Percentiles rank a stretch among this genome's conserved stretches.
Evolutionary conservation across 2,888 invertebrate genomes (phyloP).

Genomic region (Pteria penguin): DNA sequence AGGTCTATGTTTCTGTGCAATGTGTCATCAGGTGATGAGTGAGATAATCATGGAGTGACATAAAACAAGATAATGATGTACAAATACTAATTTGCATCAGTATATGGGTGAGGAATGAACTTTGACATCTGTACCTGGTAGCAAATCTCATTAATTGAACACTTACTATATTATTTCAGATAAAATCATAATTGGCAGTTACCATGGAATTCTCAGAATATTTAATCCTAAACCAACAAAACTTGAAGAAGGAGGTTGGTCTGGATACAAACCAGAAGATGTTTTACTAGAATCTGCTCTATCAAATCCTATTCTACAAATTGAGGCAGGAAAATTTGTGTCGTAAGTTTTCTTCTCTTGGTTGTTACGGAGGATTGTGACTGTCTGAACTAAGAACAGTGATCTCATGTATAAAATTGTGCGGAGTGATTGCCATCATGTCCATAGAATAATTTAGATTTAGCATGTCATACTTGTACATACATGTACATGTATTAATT

Average conservation of each 20-base stretch:
- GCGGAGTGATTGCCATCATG: background rate
- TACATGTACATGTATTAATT: background rate
- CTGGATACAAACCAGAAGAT: constrained; percentile 78
- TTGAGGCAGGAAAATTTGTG: constrained; percentile 90
- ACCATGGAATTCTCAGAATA: constrained; percentile 89
- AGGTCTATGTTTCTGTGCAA: no score
- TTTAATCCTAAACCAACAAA: constrained; percentile 84
- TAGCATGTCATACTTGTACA: background rate
- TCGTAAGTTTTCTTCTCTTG: constrained; percentile 84
- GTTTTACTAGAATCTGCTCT: constrained; percentile 89
- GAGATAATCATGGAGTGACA: no score
- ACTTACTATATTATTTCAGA: constrained; percentile 76
- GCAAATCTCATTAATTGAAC: no score
- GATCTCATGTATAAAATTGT: background rate
- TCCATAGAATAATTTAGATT: background rate
- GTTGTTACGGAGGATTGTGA: no score
- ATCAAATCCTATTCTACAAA: constrained; percentile 87
- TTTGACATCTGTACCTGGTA: no score
- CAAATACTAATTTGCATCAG: no score
- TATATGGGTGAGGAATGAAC: no score
- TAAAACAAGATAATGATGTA: no score
- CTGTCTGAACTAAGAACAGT: background rate
- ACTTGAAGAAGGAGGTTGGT: constrained; percentile 73
- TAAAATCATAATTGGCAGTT: constrained; percentile 89
- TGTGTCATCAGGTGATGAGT: no score